Conservation (phyloP, 2,113 vertebrate species). For the Pogona vitticeps region DNA sequence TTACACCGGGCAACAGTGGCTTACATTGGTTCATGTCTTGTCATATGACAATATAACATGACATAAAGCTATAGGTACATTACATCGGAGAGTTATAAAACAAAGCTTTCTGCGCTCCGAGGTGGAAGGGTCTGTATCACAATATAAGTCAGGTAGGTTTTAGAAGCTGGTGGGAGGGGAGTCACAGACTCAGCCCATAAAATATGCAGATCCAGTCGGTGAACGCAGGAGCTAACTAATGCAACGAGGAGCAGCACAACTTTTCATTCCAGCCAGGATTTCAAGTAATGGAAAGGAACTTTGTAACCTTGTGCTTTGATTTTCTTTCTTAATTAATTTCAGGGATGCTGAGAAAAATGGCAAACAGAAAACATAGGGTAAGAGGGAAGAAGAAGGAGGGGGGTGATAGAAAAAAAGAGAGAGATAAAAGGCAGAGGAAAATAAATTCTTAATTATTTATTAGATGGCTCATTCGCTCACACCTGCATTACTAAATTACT, state of each 20-base stretch:
- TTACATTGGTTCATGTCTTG: conserved; percentile 72
- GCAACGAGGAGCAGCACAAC: conserved; percentile 52
- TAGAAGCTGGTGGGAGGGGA: conserved; percentile 36
- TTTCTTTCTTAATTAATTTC: conserved; percentile 73
- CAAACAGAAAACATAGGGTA: conserved; percentile 56
- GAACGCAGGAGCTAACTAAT: conserved; percentile 37
- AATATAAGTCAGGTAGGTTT: conserved; percentile 35
- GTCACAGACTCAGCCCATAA: conserved; percentile 38
- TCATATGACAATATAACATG: conserved; percentile 77
- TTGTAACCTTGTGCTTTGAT: conserved; percentile 65
- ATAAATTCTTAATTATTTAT: conserved; percentile 77
- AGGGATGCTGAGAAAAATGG: conserved; percentile 62
- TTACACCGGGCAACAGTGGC: conserved; percentile 62
- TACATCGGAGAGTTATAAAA: conserved; percentile 73
- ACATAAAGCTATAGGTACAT: conserved; percentile 70
- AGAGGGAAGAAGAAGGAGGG: conserved; percentile 28
- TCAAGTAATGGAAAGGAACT: conserved; percentile 55
- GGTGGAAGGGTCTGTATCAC: conserved; percentile 46
- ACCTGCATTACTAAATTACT: conserved; percentile 63
- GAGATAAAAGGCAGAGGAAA: conserved; percentile 72
- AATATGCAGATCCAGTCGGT: conserved; percentile 67
- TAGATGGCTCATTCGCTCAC: conserved; percentile 73
- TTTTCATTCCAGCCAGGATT: conserved; percentile 59
- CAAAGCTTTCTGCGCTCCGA: conserved; percentile 64
- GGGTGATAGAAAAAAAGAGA: conserved; percentile 36